A percentile compares a stretch with the other conserved stretches of the same genome.
Evolutionary conservation across 92 coral and sea anemone species (phyloP).

Genomic region (Siderastrea radians): DNA sequence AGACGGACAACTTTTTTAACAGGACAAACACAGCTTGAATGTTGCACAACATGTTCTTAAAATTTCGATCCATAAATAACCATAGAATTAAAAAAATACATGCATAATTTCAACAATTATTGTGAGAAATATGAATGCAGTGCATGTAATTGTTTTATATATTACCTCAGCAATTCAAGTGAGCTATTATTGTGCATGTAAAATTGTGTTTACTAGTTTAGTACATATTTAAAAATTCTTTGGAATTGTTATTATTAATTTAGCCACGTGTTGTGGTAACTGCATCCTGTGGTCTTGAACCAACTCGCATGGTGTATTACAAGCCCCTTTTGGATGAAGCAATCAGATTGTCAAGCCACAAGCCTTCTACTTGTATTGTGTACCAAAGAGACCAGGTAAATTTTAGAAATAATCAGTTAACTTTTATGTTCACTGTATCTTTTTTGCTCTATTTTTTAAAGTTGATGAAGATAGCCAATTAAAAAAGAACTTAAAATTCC

Average conservation of each 20-base stretch:
- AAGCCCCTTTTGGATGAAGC: conserved; percentile 97
- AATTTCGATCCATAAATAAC: no score
- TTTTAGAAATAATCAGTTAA: not conserved
- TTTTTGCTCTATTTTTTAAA: not conserved
- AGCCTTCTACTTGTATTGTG: conserved; percentile 89
- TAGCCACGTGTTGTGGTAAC: conserved; percentile 97
- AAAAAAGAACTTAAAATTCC: no score
- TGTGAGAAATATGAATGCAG: no score
- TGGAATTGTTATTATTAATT: not conserved
- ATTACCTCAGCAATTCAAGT: no score
- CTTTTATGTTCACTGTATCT: not conserved
- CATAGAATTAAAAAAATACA: no score
- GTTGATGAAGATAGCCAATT: no score
- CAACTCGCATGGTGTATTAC: conserved; percentile 87
- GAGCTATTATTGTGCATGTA: no score
- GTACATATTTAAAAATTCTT: not conserved
- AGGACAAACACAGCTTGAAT: no score
- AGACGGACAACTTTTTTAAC: no score
- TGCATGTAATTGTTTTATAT: no score
- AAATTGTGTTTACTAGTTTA: not conserved
- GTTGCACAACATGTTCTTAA: no score
- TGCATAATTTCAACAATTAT: no score
- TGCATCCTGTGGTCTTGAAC: conserved; percentile 98
- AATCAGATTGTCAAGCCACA: conserved; percentile 81
- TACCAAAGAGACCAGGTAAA: conserved; percentile 95